These are phyloP conservation scores for Nasonia vitripennis DNA, from an alignment of 1,140 invertebrate species.

Conservation along the genomic window DNA sequence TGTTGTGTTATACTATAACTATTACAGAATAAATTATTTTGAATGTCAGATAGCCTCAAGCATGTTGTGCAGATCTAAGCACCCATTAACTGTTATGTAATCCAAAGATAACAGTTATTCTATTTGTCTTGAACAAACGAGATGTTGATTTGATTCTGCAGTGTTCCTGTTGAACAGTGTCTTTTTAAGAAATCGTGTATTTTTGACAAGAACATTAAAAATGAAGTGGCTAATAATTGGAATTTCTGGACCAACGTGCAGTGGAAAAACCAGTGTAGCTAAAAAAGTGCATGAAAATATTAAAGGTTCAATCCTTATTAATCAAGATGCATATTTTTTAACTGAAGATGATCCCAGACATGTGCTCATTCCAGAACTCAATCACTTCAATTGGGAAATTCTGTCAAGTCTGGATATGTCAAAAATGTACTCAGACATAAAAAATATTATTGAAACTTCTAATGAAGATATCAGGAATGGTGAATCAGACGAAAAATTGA, in stretches of 20 bases:
- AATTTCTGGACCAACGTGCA: conserved; percentile 85
- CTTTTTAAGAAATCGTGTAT: neutral
- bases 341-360: conserved; percentile 81
- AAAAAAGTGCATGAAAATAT: conserved; percentile 76
- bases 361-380: conserved; percentile 78
- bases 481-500: conserved; percentile 61
- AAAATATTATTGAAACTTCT: conserved; percentile 58
- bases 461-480: conserved; percentile 31
- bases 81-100: neutral
- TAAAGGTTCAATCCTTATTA: conserved; percentile 77
- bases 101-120: conserved; percentile 12
- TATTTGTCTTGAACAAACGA: neutral
- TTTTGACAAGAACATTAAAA: conserved; percentile 55
- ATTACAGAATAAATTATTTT: conserved; percentile 14
- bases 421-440: conserved; percentile 79
- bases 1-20: neutral
- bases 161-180: neutral
- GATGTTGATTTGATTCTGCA: neutral
- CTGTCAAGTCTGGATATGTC: conserved; percentile 85
- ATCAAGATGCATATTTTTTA: conserved; percentile 88
- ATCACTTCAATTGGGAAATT: conserved; percentile 88
- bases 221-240: conserved; percentile 82
- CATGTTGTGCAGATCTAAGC: neutral
- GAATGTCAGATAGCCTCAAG: neutral
- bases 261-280: conserved; percentile 87